Percentiles rank a stretch among this genome's conserved stretches.
phyloP scores from a whole-genome alignment of 30 jellyfish, hydroid and myxozoan species.

The Aurelia sp. region DNA sequence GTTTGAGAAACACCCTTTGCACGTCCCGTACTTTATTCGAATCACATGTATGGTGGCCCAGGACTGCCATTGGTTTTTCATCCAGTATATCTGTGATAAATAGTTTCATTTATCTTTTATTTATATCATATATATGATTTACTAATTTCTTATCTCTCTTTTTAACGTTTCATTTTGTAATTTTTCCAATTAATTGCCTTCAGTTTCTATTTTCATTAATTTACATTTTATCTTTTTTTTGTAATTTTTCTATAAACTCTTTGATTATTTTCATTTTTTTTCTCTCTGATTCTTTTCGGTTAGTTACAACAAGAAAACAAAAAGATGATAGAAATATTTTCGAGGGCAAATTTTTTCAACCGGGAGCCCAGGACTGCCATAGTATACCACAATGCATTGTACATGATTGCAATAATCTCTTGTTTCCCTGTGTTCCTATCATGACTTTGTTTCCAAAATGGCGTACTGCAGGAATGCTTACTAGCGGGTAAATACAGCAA shows the following conservation, averaged over 20 bases:
- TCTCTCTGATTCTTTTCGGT: too few species aligned
- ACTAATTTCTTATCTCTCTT: background rate
- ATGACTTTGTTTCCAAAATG: too few species aligned
- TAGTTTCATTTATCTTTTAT: too few species aligned
- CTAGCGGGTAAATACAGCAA: too few species aligned
- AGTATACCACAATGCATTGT: conserved; percentile 37
- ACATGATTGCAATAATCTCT: background rate
- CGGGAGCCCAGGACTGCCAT: conserved; percentile 44
- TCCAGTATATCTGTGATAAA: background rate
- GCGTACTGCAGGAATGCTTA: too few species aligned
- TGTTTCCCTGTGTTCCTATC: too few species aligned
- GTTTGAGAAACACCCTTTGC: too few species aligned
- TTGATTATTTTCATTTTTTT: too few species aligned
- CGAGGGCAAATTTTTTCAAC: conserved; percentile 1
- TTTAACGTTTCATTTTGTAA: background rate
- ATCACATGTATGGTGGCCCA: conserved; percentile 17
- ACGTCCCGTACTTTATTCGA: too few species aligned
- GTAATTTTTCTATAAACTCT: too few species aligned
- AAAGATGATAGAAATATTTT: too few species aligned
- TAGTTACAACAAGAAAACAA: too few species aligned
- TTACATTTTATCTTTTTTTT: background rate
- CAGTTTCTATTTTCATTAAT: background rate
- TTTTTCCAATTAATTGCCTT: background rate
- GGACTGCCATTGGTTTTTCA: conserved; percentile 2
- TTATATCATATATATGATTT: background rate